phyloP scores from a whole-genome alignment of 1,140 invertebrate species.

The Colletes gigas region DNA sequence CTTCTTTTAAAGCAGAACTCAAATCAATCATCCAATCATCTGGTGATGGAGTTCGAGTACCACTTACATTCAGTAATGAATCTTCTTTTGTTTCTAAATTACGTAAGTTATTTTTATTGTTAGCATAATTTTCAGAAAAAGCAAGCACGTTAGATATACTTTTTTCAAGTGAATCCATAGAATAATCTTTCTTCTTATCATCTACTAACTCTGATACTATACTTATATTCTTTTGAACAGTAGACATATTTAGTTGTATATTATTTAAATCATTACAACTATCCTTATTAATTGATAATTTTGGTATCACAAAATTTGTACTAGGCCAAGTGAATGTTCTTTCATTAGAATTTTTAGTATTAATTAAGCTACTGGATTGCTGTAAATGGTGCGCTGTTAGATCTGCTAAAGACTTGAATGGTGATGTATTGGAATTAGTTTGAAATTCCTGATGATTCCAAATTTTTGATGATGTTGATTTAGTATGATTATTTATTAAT shows the following conservation, averaged over 20 bases:
- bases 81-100: constrained; percentile 18
- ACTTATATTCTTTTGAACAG: background rate
- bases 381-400: constrained; percentile 74
- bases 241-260: background rate
- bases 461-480: constrained; percentile 6
- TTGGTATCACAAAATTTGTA: constrained; percentile 66
- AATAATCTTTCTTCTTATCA: constrained; percentile 8
- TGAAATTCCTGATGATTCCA: constrained; percentile 1
- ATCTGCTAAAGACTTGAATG: constrained; percentile 70
- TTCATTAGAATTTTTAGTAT: constrained; percentile 12
- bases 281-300: constrained; percentile 56
- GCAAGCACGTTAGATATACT: constrained; percentile 38
- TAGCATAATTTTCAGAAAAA: background rate
- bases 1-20: constrained; percentile 61
- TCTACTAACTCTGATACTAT: background rate
- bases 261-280: background rate
- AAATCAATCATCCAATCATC: constrained; percentile 69
- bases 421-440: constrained; percentile 3
- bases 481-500: constrained; percentile 42
- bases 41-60: constrained; percentile 43
- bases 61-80: constrained; percentile 24
- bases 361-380: constrained; percentile 55
- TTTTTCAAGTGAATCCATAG: constrained; percentile 44
- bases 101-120: constrained; percentile 12
- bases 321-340: constrained; percentile 10